Base-by-base conservation (phyloP, 2,888 invertebrate genomes). In the Dexiosoma caninum region DNA sequence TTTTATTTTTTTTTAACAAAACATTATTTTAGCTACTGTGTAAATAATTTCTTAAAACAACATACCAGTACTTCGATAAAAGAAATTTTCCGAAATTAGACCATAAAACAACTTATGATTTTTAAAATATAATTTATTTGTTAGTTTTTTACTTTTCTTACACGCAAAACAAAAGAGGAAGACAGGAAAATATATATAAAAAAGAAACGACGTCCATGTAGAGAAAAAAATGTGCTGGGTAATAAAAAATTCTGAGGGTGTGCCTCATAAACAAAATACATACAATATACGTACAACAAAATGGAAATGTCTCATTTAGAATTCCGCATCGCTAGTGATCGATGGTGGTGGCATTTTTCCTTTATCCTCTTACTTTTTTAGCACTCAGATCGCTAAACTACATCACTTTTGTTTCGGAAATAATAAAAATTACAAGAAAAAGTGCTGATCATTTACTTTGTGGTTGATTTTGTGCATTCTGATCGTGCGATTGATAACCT, bases 161-260 rank as follows among this genome's bases (percentile, higher is more conserved):
- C 5, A 35, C 51, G 27, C 46, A 53, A 55, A 9, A 70, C 46
- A 53, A 55, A 9, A 70, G 59, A 53, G 37, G 14, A 37, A 32
- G 35, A 44, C 53, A 42, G 12, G 2, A 40, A 40, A 42, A 9
- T 30, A 30, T 21, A 32, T 21, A 14, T 19, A 44, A 55, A 14
- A 35, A 44, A 49, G 4, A 49, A n/a, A n/a, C n/a, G n/a, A n/a
- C n/a, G n/a, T n/a, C n/a, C n/a, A n/a, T n/a, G n/a, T n/a, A n/a
- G n/a, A n/a, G n/a, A n/a, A n/a, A 44, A 75, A 69, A 40, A 40
- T 14, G 57, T 66, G 59, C 6, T 23, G 53, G 62, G 46, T 62
- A 76, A 80, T 80, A 71, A 71, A 60, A 74, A 72, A 62, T 62
- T 71, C 81, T 77, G 77, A 72, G 81, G 76, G 81, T 81, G 81